Conservation (phyloP, 2,113 vertebrate species). For the Verasper variegatus region DNA sequence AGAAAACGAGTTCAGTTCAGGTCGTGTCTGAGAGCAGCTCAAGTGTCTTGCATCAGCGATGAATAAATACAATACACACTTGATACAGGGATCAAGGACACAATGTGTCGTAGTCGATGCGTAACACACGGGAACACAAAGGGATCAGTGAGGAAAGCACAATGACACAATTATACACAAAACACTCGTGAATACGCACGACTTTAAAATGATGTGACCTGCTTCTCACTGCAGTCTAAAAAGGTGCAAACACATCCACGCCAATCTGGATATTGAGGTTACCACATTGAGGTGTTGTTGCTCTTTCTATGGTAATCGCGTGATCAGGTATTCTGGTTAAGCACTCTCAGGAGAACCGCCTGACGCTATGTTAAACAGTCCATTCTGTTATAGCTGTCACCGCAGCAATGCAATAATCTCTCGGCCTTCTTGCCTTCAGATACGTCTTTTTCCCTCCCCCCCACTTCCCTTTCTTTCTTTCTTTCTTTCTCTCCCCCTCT, state of each 20-base stretch:
- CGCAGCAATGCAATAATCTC: constrained; percentile 12
- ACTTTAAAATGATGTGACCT: constrained; percentile 17
- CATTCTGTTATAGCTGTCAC: constrained; percentile 51
- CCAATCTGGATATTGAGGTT: neutral
- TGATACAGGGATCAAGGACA: neutral
- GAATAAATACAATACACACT: neutral
- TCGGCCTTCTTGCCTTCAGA: neutral
- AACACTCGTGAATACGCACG: neutral
- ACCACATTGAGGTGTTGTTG: constrained; percentile 41
- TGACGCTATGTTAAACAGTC: constrained; percentile 58
- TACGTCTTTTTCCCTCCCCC: neutral
- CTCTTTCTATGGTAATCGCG: constrained; percentile 67
- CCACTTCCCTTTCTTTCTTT: too few species aligned
- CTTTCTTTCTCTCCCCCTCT: neutral
- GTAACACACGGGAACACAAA: neutral
- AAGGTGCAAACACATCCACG: neutral
- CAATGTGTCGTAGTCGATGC: neutral
- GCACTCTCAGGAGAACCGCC: constrained; percentile 61
- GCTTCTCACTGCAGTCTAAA: constrained; percentile 6
- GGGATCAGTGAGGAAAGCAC: neutral
- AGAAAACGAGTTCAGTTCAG: neutral
- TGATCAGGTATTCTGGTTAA: constrained; percentile 68
- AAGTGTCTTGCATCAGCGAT: neutral
- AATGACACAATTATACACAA: neutral
- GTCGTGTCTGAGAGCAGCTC: neutral